These are phyloP conservation scores for Hyppa rectilinea DNA, from an alignment of 2,888 invertebrate species.

Conservation along the genomic window DNA sequence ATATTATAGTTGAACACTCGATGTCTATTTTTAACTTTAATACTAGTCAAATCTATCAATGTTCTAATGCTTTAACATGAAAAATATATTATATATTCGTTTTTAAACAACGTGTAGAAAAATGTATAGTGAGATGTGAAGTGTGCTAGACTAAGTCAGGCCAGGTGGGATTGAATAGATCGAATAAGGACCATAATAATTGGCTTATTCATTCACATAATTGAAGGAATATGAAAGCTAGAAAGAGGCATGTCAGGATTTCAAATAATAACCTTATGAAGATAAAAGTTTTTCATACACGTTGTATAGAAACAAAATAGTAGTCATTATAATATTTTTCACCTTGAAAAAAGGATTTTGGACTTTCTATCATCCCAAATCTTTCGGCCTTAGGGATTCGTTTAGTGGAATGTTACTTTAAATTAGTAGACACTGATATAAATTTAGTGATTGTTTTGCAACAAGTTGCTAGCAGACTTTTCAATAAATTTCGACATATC, in stretches of 20 bases:
- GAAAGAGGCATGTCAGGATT: not conserved
- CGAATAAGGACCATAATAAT: not conserved
- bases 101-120: conserved; percentile 63
- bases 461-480: conserved; percentile 64
- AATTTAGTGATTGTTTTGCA: conserved; percentile 67
- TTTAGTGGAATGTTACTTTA: conserved; percentile 64
- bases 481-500: conserved; percentile 82
- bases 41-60: conserved; percentile 80
- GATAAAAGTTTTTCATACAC: conserved; percentile 44
- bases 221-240: not conserved
- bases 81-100: conserved; percentile 69
- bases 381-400: conserved; percentile 63
- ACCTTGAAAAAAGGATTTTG: conserved; percentile 60
- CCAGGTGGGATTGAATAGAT: conserved; percentile 17
- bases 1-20: conserved; percentile 81
- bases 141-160: not conserved
- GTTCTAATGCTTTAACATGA: conserved; percentile 76
- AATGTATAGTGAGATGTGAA: not conserved
- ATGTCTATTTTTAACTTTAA: conserved; percentile 83
- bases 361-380: conserved; percentile 60
- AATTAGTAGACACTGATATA: conserved; percentile 67
- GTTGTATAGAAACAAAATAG: conserved; percentile 61
- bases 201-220: not conserved
- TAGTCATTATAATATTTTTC: conserved; percentile 65
- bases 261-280: not conserved